Base-by-base conservation (phyloP, 2,888 invertebrate species). In the Scelioninae gen. 2 region DNA sequence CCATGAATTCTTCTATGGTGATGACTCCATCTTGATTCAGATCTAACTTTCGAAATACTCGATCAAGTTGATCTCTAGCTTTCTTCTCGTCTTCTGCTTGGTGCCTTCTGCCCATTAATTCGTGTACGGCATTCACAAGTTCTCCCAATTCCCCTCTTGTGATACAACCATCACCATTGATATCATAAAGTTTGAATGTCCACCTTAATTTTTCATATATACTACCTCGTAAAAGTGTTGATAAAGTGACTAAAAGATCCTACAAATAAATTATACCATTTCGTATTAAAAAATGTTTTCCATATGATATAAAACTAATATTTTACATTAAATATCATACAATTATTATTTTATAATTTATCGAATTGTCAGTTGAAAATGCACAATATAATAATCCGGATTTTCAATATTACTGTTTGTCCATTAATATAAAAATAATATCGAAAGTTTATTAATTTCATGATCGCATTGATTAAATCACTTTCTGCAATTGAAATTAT, bases 121-220 rank as follows among this genome's bases (percentile, higher is more conserved):
- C 97, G 86, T 98, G 97, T 10, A 98, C 94, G 2, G 97, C 96
- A 72, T 91, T 89, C 39, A 95, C 93, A 73, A 96, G 95, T 87
- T 97, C 95, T 2, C 93, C 91, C 80, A 98, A 89, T 87, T 98
- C 97, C 78, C 93, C 89, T 78, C 95, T 91, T 55, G 96, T 96
- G 84, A 98, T 97, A 83, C 96, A 95, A 0, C 98, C 98, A 85
- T 98, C 97, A 0, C 96, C 96, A 83, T 98, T 97, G 75, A 97
- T 92, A 87, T 98, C 98, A 87, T 98, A 98, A 65, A 98, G 88
- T 79, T 95, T 93, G 89, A 98, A 98, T 11, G 97, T 96, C 97
- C 98, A 98, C 82, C 96, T 91, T 45, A 98, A 90, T 74, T 97
- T 93, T 87, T 98, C 98, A 86, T 96, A 96, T 16, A 96, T 93